Evolutionary conservation across 2,113 vertebrate species (phyloP), one percentile per base, ranked within the genome.

Genomic region (Gnathonemus longibarbis): DNA sequence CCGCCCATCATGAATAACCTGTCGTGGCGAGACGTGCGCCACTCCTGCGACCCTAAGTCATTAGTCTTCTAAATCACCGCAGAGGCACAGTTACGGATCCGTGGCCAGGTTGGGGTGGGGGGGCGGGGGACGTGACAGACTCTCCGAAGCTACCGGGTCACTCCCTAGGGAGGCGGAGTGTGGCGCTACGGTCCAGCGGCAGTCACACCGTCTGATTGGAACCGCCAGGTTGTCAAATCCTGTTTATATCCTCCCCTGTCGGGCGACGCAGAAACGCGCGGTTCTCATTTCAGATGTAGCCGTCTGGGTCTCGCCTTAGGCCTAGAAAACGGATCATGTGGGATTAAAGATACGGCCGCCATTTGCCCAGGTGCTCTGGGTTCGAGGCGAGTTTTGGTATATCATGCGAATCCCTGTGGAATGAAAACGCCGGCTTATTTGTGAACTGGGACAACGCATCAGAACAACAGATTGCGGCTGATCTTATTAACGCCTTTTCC

Each of bases 401-500:
- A 74, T 48, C 46, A 24, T 70, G 46, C 9, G 80, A 42, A 89
- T 56, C 31, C 8, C 6, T 13, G 4, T 4, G 2, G n/a, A 62
- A 31, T 46, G 27, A 66, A 84, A 86, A 27, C 15, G 15, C 0
- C 24, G 49, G 53, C 52, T 45, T 58, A 70, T 27, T 48, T 84
- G 84, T 62, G 50, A 45, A 66, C 24, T 39, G 27, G 19, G 27
- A 84, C 9, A 39, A 1, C 21, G 45, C 50, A 27, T 80, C 19
- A 35, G 89, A 88, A 45, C 49, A 53, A n/a, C 89, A 88, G 84
- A 90, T 77, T 77, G 56, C 31, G 24, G 8, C 46, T 50, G 17
- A 70, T 58, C 89, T 85, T 56, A 31, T 80, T 84, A 58, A 56
- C 89, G 35, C 85, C 88, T 74, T 48, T 89, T 70, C 52, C 35